phyloP scores from a whole-genome alignment of 2,797 vertebrate genomes.

The Chaunax sp. region DNA sequence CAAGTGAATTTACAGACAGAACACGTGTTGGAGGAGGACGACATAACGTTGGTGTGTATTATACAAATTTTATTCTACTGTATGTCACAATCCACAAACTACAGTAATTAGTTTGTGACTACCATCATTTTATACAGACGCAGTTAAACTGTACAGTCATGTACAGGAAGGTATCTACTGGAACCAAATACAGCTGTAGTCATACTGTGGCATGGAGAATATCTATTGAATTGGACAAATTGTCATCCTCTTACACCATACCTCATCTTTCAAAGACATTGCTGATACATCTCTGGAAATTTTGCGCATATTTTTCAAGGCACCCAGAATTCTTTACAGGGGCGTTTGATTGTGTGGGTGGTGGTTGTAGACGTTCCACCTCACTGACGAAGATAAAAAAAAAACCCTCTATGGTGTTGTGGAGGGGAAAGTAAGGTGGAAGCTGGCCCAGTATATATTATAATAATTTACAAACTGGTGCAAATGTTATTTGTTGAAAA shows the following conservation, averaged over 20 bases:
- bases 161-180: not conserved
- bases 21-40: too few relatives aligned
- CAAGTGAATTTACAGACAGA: too few relatives aligned
- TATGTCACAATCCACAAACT: too few relatives aligned
- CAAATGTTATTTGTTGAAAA: not conserved
- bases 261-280: not conserved
- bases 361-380: constrained; percentile 4
- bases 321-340: not conserved
- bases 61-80: too few relatives aligned
- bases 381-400: constrained; percentile 23
- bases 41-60: too few relatives aligned
- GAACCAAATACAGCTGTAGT: not conserved
- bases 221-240: not conserved
- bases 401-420: constrained; percentile 25
- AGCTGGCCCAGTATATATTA: too few relatives aligned
- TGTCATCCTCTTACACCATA: not conserved
- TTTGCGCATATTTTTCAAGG: not conserved
- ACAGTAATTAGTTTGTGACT: too few relatives aligned
- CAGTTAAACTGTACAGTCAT: not conserved
- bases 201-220: too few relatives aligned
- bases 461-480: not conserved
- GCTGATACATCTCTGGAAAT: not conserved
- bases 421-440: not conserved
- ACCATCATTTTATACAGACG: too few relatives aligned
- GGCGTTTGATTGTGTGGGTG: not conserved